Evolutionary conservation across 2,797 vertebrate genomes (phyloP).

Genomic region (Sebastes jordani): DNA sequence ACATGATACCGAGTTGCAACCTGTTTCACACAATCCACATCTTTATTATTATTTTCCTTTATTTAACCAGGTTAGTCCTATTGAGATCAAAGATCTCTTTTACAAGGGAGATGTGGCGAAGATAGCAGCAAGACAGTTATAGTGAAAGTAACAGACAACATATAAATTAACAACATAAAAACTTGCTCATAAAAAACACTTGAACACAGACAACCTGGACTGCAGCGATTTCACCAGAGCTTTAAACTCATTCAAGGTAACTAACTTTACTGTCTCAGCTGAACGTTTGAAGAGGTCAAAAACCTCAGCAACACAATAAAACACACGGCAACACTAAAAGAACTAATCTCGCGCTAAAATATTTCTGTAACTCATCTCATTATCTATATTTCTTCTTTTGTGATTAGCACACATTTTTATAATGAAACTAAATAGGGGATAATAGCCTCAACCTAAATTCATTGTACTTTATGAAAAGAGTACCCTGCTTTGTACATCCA

Average conservation of each 20-base stretch:
- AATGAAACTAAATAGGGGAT: not conserved
- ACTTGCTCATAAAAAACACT: no score
- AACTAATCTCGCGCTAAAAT: no score
- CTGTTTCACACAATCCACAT: not conserved
- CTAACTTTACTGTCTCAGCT: not conserved
- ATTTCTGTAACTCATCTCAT: not conserved
- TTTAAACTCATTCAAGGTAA: no score
- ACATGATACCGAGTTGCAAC: not conserved
- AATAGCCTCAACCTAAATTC: not conserved
- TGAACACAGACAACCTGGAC: no score
- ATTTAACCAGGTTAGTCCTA: no score
- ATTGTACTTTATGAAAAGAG: not conserved
- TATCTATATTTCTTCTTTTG: not conserved
- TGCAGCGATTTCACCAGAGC: no score
- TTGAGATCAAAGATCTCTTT: no score
- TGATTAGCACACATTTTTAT: not conserved
- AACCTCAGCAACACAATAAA: not conserved
- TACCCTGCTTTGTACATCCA: not conserved
- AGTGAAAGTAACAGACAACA: no score
- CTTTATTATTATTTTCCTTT: not conserved
- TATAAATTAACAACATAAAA: no score
- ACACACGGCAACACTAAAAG: not conserved
- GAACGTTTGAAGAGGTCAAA: not conserved
- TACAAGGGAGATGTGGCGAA: no score
- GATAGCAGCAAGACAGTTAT: no score